Conservation (phyloP, 2,888 invertebrate species). For the Disparrhopalites patrizii region DNA sequence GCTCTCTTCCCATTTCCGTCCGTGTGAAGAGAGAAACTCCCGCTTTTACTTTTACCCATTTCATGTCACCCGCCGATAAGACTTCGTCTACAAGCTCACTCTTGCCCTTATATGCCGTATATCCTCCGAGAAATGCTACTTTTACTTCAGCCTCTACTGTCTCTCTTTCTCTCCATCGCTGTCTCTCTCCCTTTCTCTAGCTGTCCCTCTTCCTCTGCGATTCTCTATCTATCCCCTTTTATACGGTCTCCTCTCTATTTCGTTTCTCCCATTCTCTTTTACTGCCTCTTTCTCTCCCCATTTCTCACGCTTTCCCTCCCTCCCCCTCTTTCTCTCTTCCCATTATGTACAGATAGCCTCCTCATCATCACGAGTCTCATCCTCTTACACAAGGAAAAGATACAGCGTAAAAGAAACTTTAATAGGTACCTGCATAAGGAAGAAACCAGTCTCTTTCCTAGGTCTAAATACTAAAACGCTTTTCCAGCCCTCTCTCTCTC, state of each 20-base stretch:
- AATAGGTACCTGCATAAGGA: not conserved
- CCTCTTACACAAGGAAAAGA: not conserved
- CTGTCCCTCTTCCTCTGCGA: too few species aligned
- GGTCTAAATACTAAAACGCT: not conserved
- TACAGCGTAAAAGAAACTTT: not conserved
- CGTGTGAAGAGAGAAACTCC: conserved; percentile 19
- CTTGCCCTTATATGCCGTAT: not conserved
- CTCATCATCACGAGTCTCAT: too few species aligned
- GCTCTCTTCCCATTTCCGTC: conserved; percentile 31
- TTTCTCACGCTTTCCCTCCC: too few species aligned
- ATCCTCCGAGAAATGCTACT: not conserved
- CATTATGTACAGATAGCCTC: too few species aligned
- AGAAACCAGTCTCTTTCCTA: not conserved
- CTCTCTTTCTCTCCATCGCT: not conserved
- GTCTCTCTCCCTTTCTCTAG: too few species aligned
- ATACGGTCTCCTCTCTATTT: too few species aligned
- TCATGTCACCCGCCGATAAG: conserved; percentile 42
- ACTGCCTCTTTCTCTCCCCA: too few species aligned
- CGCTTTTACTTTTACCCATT: conserved; percentile 43
- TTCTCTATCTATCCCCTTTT: too few species aligned
- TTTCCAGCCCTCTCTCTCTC: not conserved
- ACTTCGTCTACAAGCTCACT: conserved; percentile 15
- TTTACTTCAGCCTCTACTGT: not conserved
- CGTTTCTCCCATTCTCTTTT: too few species aligned
- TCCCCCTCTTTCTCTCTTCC: too few species aligned